Conservation (phyloP, 2,113 vertebrate genomes). For the Ranitomeya variabilis region DNA sequence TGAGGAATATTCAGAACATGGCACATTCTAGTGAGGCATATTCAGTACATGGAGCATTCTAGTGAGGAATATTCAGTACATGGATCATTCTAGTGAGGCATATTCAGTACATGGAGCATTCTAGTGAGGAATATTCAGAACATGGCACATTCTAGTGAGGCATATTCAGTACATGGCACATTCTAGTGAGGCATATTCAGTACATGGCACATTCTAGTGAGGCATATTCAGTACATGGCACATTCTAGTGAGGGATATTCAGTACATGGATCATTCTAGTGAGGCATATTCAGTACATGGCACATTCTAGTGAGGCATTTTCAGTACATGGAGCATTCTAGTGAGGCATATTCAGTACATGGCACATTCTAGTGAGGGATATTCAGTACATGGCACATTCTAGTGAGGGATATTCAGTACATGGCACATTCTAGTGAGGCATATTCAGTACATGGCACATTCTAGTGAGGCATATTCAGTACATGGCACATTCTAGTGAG, state of each 20-base stretch:
- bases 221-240: not conserved
- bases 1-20: no score
- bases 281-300: not conserved
- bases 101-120: no score
- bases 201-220: not conserved
- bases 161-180: no score
- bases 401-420: not conserved
- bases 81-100: no score
- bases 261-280: no score
- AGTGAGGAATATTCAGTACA: no score
- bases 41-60: no score
- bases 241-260: not conserved
- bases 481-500: not conserved
- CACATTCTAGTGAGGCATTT: not conserved
- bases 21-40: no score
- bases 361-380: not conserved
- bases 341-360: not conserved
- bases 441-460: not conserved
- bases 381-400: not conserved
- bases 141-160: no score
- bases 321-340: not conserved
- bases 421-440: not conserved
- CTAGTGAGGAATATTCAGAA: no score
- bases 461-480: not conserved
- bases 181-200: not conserved